Conservation (phyloP, 1,140 invertebrate genomes). For the Lordiphosa collinella region DNA sequence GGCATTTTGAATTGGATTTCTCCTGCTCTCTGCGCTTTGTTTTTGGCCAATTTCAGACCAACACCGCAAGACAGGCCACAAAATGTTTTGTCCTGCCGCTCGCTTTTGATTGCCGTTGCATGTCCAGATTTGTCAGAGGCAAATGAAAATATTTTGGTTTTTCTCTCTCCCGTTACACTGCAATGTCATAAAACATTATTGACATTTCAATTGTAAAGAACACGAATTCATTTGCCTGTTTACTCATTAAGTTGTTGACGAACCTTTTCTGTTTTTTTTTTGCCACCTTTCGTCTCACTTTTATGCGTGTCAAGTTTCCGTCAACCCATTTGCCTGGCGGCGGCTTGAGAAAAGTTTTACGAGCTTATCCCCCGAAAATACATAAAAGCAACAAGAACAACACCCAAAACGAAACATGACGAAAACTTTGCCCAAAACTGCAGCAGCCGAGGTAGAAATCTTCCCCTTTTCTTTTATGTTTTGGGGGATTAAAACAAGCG, state of each 20-base stretch:
- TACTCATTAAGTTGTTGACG: constrained; percentile 48
- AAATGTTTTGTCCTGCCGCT: constrained; percentile 44
- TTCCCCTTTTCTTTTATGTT: neutral
- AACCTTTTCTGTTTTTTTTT: constrained; percentile 23
- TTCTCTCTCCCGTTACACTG: constrained; percentile 24
- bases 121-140: constrained; percentile 62
- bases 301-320: constrained; percentile 43
- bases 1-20: constrained; percentile 74
- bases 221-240: constrained; percentile 26
- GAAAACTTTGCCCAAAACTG: constrained; percentile 60
- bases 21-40: constrained; percentile 15
- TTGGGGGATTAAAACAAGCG: constrained; percentile 30
- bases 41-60: constrained; percentile 64
- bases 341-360: constrained; percentile 64
- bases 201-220: constrained; percentile 71
- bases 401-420: constrained; percentile 40
- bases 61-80: constrained; percentile 74
- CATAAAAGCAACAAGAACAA: constrained; percentile 6
- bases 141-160: constrained; percentile 65
- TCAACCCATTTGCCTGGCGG: constrained; percentile 13
- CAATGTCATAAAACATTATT: constrained; percentile 74
- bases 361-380: constrained; percentile 54
- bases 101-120: constrained; percentile 67
- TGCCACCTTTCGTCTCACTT: constrained; percentile 49
- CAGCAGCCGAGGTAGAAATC: constrained; percentile 18